phyloP scores from a whole-genome alignment of 2,797 vertebrate species.

The Carduelis carduelis region DNA sequence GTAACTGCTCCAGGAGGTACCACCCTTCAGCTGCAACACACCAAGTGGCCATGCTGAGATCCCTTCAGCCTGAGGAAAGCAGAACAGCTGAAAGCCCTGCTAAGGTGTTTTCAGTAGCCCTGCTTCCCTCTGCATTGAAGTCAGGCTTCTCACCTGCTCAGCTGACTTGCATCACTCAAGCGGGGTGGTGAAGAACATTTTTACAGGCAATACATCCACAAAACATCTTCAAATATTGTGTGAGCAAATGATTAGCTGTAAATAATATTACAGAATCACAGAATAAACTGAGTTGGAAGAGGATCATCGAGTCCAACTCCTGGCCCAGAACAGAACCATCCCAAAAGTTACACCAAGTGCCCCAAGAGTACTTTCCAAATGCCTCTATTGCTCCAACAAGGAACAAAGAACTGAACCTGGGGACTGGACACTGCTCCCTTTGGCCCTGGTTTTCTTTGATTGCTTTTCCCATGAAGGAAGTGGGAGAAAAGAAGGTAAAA shows the following conservation, averaged over 20 bases:
- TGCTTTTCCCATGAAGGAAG: background rate
- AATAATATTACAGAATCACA: background rate
- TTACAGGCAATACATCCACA: background rate
- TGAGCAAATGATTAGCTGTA: background rate
- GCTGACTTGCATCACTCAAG: background rate
- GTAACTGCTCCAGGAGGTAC: background rate
- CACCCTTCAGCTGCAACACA: background rate
- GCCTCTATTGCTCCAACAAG: background rate
- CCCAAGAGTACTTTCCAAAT: background rate
- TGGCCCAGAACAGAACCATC: background rate
- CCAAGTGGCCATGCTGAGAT: background rate
- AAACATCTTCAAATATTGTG: background rate
- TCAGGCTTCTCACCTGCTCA: background rate
- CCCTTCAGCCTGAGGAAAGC: background rate
- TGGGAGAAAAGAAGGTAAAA: background rate
- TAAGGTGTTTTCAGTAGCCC: background rate
- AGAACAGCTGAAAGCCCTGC: background rate
- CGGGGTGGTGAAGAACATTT: background rate
- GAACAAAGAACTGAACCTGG: background rate
- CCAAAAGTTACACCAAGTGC: background rate
- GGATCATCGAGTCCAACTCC: rapidly evolving
- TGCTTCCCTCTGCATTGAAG: background rate
- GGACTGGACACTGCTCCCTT: background rate
- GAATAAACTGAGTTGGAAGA: background rate
- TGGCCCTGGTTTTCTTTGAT: background rate